These are phyloP conservation scores for Papilio aristodemus DNA, from an alignment of 1,140 invertebrate genomes.

Conservation along the genomic window DNA sequence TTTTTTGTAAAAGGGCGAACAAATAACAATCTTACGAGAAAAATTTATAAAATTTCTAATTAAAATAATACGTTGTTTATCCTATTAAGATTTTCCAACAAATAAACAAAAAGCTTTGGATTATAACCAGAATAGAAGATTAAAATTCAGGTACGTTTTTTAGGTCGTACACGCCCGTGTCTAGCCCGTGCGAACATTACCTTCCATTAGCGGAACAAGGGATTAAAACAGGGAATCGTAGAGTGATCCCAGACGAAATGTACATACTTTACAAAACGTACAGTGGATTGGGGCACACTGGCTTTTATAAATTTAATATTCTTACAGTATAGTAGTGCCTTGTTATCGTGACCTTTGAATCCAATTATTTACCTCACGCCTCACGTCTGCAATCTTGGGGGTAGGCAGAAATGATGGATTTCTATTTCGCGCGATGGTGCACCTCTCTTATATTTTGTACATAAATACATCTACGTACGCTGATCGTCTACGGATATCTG, in stretches of 20 bases:
- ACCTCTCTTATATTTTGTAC: too few relatives aligned
- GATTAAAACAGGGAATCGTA: conserved; percentile 49
- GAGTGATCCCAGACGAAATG: background rate
- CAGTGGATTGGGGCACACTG: background rate
- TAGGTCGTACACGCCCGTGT: conserved; percentile 1
- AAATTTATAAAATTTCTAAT: background rate
- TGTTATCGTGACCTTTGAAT: too few relatives aligned
- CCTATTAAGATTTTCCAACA: background rate
- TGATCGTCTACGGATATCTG: too few relatives aligned
- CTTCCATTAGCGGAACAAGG: conserved; percentile 67
- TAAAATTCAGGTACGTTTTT: conserved; percentile 17
- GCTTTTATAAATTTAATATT: conserved; percentile 60
- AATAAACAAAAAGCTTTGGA: conserved; percentile 21
- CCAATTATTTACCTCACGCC: too few relatives aligned
- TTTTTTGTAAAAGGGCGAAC: background rate
- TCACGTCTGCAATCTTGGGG: too few relatives aligned
- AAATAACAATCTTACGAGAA: background rate
- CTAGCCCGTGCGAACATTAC: conserved; percentile 45
- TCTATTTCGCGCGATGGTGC: too few relatives aligned
- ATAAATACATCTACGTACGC: too few relatives aligned
- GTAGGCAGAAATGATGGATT: too few relatives aligned
- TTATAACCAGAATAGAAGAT: conserved; percentile 29
- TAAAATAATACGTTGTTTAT: background rate
- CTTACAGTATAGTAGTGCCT: too few relatives aligned
- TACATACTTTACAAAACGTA: conserved; percentile 36